A percentile compares a stretch with the other conserved stretches of the same genome.
Evolutionary conservation across 1,140 invertebrate species (phyloP).

Genomic region (Lutraria rhynchaena): DNA sequence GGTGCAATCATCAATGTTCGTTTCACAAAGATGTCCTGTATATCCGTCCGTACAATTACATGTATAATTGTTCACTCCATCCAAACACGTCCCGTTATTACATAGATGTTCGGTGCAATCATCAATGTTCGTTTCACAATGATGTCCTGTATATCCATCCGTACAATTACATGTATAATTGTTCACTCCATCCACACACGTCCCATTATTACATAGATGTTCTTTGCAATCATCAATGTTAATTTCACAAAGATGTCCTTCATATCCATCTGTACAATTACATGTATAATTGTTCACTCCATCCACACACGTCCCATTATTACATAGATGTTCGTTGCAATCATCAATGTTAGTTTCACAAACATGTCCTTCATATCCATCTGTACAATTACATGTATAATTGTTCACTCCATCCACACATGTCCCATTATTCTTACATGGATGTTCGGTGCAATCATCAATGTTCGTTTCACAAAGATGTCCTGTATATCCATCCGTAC

Average conservation of each 20-base stretch:
- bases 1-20: no score
- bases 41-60: no score
- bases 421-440: not conserved
- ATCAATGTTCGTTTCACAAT: no score
- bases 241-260: not conserved
- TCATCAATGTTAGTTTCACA: slow-evolving; percentile 24
- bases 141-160: no score
- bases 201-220: not conserved
- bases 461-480: not conserved
- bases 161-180: slow-evolving; percentile 22
- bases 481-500: not conserved
- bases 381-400: not conserved
- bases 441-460: not conserved
- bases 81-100: no score
- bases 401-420: not conserved
- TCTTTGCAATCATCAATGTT: not conserved
- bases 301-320: slow-evolving; percentile 52
- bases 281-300: slow-evolving; percentile 20
- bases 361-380: not conserved
- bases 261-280: not conserved
- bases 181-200: slow-evolving; percentile 17
- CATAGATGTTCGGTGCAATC: no score
- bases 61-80: no score
- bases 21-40: no score
- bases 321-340: slow-evolving; percentile 19